phyloP scores from a whole-genome alignment of 2,888 invertebrate genomes.

The Noctuana brunneofusca region DNA sequence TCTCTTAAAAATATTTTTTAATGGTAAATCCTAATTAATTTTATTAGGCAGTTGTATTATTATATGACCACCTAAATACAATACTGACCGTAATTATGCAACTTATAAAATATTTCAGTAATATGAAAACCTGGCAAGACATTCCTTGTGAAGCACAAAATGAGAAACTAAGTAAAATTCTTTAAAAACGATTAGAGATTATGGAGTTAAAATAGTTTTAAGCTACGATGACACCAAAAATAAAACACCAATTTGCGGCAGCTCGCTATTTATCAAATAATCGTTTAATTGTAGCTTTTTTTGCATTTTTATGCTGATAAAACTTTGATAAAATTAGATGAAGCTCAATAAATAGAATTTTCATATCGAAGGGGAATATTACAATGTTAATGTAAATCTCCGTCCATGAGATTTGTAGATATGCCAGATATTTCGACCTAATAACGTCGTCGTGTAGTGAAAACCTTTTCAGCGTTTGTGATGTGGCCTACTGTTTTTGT shows the following conservation, averaged over 20 bases:
- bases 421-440: slow-evolving; percentile 29
- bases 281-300: slow-evolving; percentile 11
- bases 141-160: slow-evolving; percentile 4
- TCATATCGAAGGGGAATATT: slow-evolving; percentile 40
- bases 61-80: too few species aligned
- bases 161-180: neutral
- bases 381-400: slow-evolving; percentile 56
- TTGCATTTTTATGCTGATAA: slow-evolving; percentile 26
- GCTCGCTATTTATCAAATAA: slow-evolving; percentile 16
- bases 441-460: neutral
- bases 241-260: slow-evolving; percentile 24
- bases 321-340: neutral
- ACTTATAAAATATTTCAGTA: neutral
- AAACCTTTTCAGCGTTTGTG: too few species aligned
- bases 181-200: slow-evolving; percentile 6
- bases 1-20: too few species aligned
- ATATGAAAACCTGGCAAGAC: neutral
- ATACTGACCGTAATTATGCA: too few species aligned
- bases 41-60: too few species aligned
- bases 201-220: slow-evolving; percentile 2
- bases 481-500: too few species aligned
- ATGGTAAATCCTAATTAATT: too few species aligned
- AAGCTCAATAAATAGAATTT: slow-evolving; percentile 16
- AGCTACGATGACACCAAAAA: slow-evolving; percentile 13
- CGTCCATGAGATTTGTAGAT: slow-evolving; percentile 63